Base-by-base conservation (phyloP, 2,888 invertebrate species). In the Tanypteryx hageni region DNA sequence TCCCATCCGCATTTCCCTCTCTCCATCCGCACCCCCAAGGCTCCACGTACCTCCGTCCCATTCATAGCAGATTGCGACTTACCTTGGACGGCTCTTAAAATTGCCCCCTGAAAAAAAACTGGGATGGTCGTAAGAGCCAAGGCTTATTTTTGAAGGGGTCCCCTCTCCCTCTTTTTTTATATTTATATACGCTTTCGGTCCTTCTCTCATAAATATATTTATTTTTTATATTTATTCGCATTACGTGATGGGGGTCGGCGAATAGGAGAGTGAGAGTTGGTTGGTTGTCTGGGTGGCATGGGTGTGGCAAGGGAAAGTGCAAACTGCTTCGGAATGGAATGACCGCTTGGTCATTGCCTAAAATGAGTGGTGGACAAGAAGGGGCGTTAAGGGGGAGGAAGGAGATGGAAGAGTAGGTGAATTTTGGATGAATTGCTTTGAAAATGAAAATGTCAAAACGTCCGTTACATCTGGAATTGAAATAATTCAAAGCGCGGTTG, bases 61-160 rank as follows among this genome's bases (percentile, higher is more conserved):
- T 89, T 89, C 89, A 61, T 61, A 68, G 89, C 89, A 89, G 64
- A 89, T 89, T 89, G 89, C 64, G 89, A 89, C 89, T 89, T 18
- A 89, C 89, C 89, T 89, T 89, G 68, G 64, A 44, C 68, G 64
- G 61, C 89, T 68, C 31, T 89, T 89, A 89, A 64, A 89, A 58
- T 44, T 61, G 64, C 27, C 59, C n/a, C 82, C 44, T 31, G 7
- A 10, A 86, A 86, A 85, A 85, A 85, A 86, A 61, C 9, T 57
- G 86, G 86, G 27, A 59, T 31, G 59, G 64, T 64, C 64, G 31
- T 89, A 44, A 18, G 64, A 16, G 89, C 18, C 44, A 9, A 16
- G 89, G 89, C 89, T 89, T 89, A 68, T 89, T 68, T 89, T 68
- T 44, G 44, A 61, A 61, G 64, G 89, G 13, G 31, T 18, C 3